Base-by-base conservation (phyloP, 2,797 vertebrate genomes). In the Chiroxiphia lanceolata region DNA sequence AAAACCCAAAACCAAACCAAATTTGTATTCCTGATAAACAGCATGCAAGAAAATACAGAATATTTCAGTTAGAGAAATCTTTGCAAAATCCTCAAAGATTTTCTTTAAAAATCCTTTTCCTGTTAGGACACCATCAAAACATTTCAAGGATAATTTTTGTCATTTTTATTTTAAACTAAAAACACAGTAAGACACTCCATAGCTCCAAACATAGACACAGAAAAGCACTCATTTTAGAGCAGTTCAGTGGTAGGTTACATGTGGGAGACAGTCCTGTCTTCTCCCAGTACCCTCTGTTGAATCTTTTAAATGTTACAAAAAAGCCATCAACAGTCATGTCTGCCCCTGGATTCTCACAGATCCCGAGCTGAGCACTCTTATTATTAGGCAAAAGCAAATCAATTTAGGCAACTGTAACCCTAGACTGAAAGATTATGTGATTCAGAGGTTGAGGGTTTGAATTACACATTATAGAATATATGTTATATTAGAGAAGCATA, bases 261-360 rank as follows among this genome's bases (percentile, higher is more conserved):
- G 15, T 64, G 36, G n/a, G 15, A 51, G n/a, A 42, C 26, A 76
- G 5, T 8, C 18, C 18, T 44, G 13, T 59, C n/a, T 74, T 76
- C 69, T 44, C 25, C 64, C 11, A 10, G 21, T 53, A 23, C 13
- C 7, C 5, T 69, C 21, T 33, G 7, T 7, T 47, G 15, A 23
- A 57, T 44, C 31, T 68, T 38, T 61, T 56, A 11, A 8, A 63
- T 4, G 3, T 42, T 56, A 56, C 45, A 23, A 71, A 85, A 51
- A 40, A 56, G 2, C 4, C 51, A 36, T 29, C 16, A 33, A 11
- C 5, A 44, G 15, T 31, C 3, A 0, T 8, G 7, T 40, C 38
- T 72, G 38, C 20, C 15, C 11, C 60, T 71, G 67, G 36, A 34
- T 75, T 70, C 31, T 71, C 29, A 51, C 40, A 75, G 9, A 40